Base-by-base conservation (phyloP, 2,113 vertebrate species). In the Nycticebus coucang region DNA sequence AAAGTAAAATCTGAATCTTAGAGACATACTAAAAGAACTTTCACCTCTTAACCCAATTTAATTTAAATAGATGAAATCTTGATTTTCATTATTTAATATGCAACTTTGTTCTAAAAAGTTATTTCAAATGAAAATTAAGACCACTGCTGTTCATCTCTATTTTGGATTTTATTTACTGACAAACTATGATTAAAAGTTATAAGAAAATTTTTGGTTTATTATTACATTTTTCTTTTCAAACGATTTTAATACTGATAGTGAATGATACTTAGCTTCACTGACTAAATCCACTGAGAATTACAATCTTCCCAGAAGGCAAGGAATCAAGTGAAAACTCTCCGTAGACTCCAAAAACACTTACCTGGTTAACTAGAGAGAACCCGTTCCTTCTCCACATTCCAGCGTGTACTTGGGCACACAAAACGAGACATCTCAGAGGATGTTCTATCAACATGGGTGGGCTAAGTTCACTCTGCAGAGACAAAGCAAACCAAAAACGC, bases 381-480 rank as follows among this genome's bases (percentile, higher is more conserved):
- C 99, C 99, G 57, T 99, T 99, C 98, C 99, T 99, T 96, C 99
- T 99, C 99, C 99, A 99, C 99, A 99, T 99, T 83, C 99, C 99
- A 98, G 99, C 99, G 97, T 99, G 99, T 91, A 99, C 99, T 98
- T 99, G 99, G 62, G 99, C 99, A 98, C 99, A 99, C 0, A 99
- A 98, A 72, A 99, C 99, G 60, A 99, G 98, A 97, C 99, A 99
- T 94, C 99, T 99, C 2, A 99, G 98, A 35, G 99, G 99, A 75
- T 99, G 99, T 87, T 99, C 99, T 93, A 99, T 99, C 86, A 99
- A 97, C 98, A 99, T 99, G 9, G 99, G 99, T 1, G 99, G 99
- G 97, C 99, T 99, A 90, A 99, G 99, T 97, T 99, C 99, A 97
- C 99, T 99, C 99, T 99, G 98, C 13, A 89, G 53, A 78, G 87